phyloP scores from a whole-genome alignment of 2,888 invertebrate genomes.

The Siphlonurus alternatus region DNA sequence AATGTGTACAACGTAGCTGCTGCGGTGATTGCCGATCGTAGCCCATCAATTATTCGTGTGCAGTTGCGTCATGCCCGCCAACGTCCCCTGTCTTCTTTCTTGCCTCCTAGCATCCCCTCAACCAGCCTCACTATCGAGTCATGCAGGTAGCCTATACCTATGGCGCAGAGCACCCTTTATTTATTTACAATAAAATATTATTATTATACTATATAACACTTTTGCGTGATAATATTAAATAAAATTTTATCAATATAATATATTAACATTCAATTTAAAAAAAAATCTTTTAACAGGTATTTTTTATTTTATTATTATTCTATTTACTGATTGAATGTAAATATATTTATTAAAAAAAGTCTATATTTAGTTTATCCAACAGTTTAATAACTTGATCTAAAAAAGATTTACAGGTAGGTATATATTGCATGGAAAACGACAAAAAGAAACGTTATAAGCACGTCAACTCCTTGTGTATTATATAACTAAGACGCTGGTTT shows the following conservation, averaged over 20 bases:
- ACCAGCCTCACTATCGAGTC: neutral
- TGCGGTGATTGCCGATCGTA: neutral
- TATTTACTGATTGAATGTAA: neutral
- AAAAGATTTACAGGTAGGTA: neutral
- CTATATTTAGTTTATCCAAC: neutral
- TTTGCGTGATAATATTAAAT: neutral
- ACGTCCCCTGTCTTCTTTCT: neutral
- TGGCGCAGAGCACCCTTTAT: too few species aligned
- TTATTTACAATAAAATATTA: neutral
- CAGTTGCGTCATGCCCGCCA: neutral
- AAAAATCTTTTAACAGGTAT: neutral
- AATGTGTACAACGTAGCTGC: neutral
- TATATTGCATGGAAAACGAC: neutral
- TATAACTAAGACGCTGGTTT: neutral
- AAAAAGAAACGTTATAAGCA: neutral
- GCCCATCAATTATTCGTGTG: neutral
- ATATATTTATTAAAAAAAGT: neutral
- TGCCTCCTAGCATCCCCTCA: neutral
- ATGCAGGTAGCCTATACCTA: neutral
- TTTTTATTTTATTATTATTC: neutral
- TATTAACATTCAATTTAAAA: neutral
- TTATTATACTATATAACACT: neutral
- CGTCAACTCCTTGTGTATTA: neutral
- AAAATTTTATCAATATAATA: neutral
- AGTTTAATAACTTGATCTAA: neutral